A percentile compares a stretch with the other conserved stretches of the same genome.
phyloP scores from a whole-genome alignment of 2,113 vertebrate genomes.

The Coryphaenoides rupestris region DNA sequence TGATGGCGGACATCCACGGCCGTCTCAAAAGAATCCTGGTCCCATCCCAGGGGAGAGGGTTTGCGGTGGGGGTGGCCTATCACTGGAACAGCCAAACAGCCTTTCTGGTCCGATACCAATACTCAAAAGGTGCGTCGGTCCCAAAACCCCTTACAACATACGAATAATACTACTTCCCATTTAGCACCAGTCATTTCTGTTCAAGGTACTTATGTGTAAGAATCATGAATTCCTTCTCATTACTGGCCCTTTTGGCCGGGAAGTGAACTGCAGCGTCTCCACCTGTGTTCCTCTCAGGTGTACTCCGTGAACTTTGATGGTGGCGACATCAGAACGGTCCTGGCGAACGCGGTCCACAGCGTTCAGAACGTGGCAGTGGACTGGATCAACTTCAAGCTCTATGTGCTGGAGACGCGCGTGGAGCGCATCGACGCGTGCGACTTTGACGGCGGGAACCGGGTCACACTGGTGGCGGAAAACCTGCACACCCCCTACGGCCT shows the following conservation, averaged over 20 bases:
- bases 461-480: constrained; percentile 72
- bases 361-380: constrained; percentile 72
- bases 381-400: constrained; percentile 75
- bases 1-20: constrained; percentile 70
- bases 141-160: too few relatives aligned
- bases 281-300: constrained; percentile 43
- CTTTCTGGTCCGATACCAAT: constrained; percentile 71
- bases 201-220: background rate
- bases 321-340: constrained; percentile 55
- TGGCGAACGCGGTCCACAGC: constrained; percentile 51
- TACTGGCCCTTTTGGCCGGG: too few relatives aligned
- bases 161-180: background rate
- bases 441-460: constrained; percentile 62
- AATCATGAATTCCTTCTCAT: background rate
- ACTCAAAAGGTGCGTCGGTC: constrained; percentile 63
- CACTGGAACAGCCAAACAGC: constrained; percentile 47
- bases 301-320: constrained; percentile 65
- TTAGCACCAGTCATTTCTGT: background rate
- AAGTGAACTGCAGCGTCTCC: background rate
- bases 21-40: constrained; percentile 59
- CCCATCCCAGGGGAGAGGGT: constrained; percentile 61
- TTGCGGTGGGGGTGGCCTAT: constrained; percentile 62
- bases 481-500: constrained; percentile 66
- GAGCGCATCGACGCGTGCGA: constrained; percentile 69
- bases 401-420: constrained; percentile 64